A percentile compares a stretch with the other conserved stretches of the same genome.
Evolutionary conservation across 2,113 vertebrate genomes (phyloP).

Genomic region (Rousettus leschenaultii): DNA sequence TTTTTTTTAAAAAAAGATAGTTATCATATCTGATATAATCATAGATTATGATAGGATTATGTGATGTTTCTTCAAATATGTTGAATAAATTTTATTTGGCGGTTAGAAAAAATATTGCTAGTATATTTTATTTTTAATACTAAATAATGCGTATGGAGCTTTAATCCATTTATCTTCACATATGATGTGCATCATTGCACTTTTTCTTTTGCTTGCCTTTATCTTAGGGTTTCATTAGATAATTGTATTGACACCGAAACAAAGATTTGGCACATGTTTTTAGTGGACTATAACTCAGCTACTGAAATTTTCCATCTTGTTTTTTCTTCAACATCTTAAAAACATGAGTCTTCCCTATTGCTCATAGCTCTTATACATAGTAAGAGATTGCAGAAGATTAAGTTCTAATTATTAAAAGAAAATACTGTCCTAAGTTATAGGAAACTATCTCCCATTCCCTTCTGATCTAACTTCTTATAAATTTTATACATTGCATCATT

Average conservation of each 20-base stretch:
- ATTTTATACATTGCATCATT: background rate
- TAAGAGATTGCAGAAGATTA: background rate
- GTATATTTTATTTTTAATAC: background rate
- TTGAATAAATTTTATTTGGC: background rate
- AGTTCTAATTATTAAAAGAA: conserved; percentile 11
- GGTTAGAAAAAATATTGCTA: background rate
- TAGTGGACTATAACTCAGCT: background rate
- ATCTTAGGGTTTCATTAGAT: background rate
- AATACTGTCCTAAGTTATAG: background rate
- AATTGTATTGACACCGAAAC: background rate
- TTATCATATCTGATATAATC: background rate
- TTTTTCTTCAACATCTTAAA: conserved; percentile 16
- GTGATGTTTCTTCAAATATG: background rate
- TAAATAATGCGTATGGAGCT: background rate
- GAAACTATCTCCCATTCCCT: background rate
- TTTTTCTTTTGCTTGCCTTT: conserved; percentile 9
- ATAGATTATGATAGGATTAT: background rate
- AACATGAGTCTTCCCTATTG: background rate
- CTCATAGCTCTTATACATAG: background rate
- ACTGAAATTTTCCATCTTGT: background rate
- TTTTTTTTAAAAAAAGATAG: background rate
- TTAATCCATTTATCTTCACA: background rate
- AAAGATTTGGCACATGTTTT: background rate
- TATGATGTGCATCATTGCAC: background rate
- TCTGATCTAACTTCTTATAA: background rate